Base-by-base conservation (phyloP, 2,888 invertebrate species). In the Pristionchus fissidentatus region DNA sequence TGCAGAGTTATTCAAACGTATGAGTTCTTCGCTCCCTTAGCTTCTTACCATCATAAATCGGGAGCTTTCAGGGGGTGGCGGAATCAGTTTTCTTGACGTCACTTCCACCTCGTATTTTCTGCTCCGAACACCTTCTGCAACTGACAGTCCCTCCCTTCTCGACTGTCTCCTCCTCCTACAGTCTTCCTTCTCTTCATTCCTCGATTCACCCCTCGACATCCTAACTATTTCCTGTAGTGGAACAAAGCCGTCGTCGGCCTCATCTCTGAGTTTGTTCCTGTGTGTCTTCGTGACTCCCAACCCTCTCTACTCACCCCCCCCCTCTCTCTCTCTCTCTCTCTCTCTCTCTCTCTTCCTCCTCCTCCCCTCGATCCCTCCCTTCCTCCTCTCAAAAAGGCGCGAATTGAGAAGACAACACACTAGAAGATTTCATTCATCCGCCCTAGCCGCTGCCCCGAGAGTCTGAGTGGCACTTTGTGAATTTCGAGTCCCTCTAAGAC, bases 391-490 rank as follows among this genome's bases (percentile, higher is more conserved):
- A 43, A 49, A 75, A 75, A 75, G 49, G 75, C 43, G 75, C 46
- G 43, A 75, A 49, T 75, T 66, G 66, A 75, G 75, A 79, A 41
- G 46, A 55, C 60, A 49, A 66, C 66, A 66, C 62, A 62, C n/a
- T 15, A 62, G 29, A 55, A 60, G 80, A 80, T 80, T 80, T 80
- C 80, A 80, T 60, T 80, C 80, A 80, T 41, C 80, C 80, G 29
- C 80, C 60, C 78, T 38, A 32, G n/a, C 35, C 49, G 0, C 66
- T 38, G 62, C 8, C 32, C 8, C 10, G 15, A 75, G 73, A 29
- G 29, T 75, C 78, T 78, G 78, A 75, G 75, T 75, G 75, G 46
- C 75, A 75, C 75, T 75, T 75, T 75, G 46, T 46, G 52, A 38
- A 79, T 43, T 57, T 79, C 57, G 38, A 38, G 38, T n/a, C n/a